Base-by-base conservation (phyloP, 2,888 invertebrate genomes). In the Homarus gammarus region DNA sequence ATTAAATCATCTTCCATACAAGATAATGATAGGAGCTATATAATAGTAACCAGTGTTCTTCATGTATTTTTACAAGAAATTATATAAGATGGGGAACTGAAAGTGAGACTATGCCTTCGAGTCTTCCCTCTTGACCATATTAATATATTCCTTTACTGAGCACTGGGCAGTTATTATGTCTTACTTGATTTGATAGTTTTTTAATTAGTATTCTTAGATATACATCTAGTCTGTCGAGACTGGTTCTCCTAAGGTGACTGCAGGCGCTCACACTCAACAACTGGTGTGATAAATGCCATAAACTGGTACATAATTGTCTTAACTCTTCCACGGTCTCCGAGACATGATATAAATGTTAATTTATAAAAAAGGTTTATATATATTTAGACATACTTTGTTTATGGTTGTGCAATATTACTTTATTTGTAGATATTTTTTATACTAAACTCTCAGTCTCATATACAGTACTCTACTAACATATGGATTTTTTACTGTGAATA, bases 321-420 rank as follows among this genome's bases (percentile, higher is more conserved):
- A 36, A 38, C 33, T 64, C 44, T 64, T 38, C 8, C 27, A 40
- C 49, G 15, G 81, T 64, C 38, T 81, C 36, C 64, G 61, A 81
- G 36, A 75, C n/a, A 31, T 75, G 75, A 75, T 40, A 44, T 73
- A 38, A 38, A 73, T 38, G 36, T 44, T 75, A 70, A 70, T n/a
- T 70, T 70, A 70, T 75, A 2, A n/a, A 75, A 75, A 38, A 18
- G 56, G 64, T 12, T 64, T 27, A 27, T 15, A 40, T n/a, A 49
- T 79, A 61, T 64, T n/a, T 81, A 31, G 31, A 75, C n/a, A 61
- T 64, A n/a, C 33, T 38, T 51, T 61, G 64, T 56, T 64, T 81
- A 56, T 81, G 81, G 40, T 64, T 38, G 81, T 81, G 81, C 81
- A 81, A 81, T 81, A 81, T 40, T 77, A 77, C 44, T 77, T 81